Conservation (phyloP, 2,113 vertebrate genomes). For the Cinclus cinclus region DNA sequence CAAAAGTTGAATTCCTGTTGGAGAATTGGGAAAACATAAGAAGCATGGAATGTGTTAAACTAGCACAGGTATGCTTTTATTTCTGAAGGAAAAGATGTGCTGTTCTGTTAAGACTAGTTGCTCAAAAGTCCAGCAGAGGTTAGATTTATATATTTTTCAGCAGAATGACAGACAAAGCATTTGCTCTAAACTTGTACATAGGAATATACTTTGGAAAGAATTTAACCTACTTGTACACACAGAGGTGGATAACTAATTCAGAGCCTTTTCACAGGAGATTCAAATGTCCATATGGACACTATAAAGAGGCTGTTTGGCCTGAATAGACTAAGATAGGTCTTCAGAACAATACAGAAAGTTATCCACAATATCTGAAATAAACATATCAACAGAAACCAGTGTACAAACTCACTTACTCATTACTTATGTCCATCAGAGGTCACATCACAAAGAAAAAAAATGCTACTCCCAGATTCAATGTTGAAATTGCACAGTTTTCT, state of each 20-base stretch:
- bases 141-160: neutral
- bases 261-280: neutral
- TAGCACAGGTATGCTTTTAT: rapidly evolving
- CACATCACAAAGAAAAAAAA: neutral
- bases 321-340: neutral
- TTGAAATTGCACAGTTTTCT: neutral
- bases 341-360: neutral
- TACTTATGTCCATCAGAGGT: neutral
- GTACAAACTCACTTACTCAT: neutral
- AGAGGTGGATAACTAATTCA: neutral
- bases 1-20: neutral
- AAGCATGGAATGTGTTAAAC: neutral
- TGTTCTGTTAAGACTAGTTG: neutral
- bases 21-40: neutral
- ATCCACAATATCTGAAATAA: neutral
- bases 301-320: neutral
- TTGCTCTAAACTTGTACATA: neutral
- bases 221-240: neutral
- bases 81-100: neutral
- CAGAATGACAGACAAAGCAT: neutral
- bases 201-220: neutral
- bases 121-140: neutral
- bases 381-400: neutral
- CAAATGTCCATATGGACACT: neutral
- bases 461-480: rapidly evolving